Evolutionary conservation across 1,140 invertebrate genomes (phyloP).

Genomic region (Drosophila ananassae): DNA sequence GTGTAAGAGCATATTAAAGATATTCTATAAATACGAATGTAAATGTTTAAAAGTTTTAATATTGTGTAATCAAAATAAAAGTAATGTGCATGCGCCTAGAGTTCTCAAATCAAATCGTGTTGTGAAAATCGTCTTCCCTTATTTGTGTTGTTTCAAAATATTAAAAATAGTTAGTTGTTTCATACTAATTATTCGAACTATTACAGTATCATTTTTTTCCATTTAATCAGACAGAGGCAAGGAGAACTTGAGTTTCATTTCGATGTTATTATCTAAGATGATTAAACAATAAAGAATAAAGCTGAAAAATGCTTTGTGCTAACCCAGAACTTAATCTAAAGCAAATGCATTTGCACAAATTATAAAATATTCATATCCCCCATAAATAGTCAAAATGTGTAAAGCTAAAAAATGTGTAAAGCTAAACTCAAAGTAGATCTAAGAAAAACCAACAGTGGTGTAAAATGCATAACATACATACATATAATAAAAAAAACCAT

Average conservation of each 20-base stretch:
- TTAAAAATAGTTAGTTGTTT: constrained; percentile 4
- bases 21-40: constrained; percentile 39
- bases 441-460: constrained; percentile 42
- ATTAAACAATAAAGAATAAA: constrained; percentile 5
- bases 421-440: constrained; percentile 21
- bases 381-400: constrained; percentile 33
- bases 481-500: constrained; percentile 20
- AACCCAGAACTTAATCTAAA: constrained; percentile 9
- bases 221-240: background rate
- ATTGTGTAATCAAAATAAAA: constrained; percentile 17
- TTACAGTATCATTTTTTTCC: constrained; percentile 3
- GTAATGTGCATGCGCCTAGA: constrained; percentile 58
- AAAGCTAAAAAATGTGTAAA: constrained; percentile 44
- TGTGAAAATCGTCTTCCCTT: constrained; percentile 79
- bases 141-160: constrained; percentile 51
- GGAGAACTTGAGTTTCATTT: background rate
- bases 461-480: constrained; percentile 50
- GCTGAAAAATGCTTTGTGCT: constrained; percentile 53
- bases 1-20: background rate
- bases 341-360: constrained; percentile 54
- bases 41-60: constrained; percentile 50
- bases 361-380: constrained; percentile 74
- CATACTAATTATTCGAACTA: constrained; percentile 24
- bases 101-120: constrained; percentile 75
- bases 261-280: constrained; percentile 21